phyloP scores from a whole-genome alignment of 2,888 invertebrate genomes.

The Synanthedon myopaeformis region DNA sequence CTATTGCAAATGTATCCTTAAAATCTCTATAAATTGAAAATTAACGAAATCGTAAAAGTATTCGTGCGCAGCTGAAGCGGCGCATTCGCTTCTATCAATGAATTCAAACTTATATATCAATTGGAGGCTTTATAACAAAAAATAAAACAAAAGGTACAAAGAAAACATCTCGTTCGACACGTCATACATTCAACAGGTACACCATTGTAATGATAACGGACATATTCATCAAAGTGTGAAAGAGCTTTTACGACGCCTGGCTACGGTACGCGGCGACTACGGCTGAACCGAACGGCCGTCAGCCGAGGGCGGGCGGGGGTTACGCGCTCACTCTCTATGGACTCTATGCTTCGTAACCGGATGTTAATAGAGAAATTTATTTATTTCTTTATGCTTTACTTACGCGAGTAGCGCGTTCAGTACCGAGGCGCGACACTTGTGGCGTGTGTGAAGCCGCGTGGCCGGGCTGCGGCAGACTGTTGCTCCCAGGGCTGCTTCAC shows the following conservation, averaged over 20 bases:
- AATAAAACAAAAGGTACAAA: background rate
- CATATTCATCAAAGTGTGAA: conserved; percentile 29
- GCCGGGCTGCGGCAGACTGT: conserved; percentile 70
- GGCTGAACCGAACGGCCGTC: conserved; percentile 8
- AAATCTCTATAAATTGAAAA: too few relatives aligned
- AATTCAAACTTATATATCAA: background rate
- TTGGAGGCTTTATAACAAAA: background rate
- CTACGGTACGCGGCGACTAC: conserved; percentile 13
- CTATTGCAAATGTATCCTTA: too few relatives aligned
- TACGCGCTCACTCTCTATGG: conserved; percentile 3
- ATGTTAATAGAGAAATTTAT: conserved; percentile 31
- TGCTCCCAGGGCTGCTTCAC: conserved; percentile 69
- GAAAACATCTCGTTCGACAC: conserved; percentile 15
- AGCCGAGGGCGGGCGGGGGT: conserved; percentile 5
- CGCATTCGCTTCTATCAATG: background rate
- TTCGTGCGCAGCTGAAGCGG: background rate
- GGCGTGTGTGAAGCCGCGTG: conserved; percentile 56
- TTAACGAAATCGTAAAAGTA: background rate
- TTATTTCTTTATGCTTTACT: conserved; percentile 44
- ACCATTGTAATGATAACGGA: conserved; percentile 29
- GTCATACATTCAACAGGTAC: conserved; percentile 55
- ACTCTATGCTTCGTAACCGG: conserved; percentile 5
- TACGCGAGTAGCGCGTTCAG: conserved; percentile 43
- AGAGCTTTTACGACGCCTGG: conserved; percentile 15
- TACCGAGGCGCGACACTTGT: conserved; percentile 33